Conservation (phyloP, 1,140 invertebrate genomes). For the Drosophila kepulauana region DNA sequence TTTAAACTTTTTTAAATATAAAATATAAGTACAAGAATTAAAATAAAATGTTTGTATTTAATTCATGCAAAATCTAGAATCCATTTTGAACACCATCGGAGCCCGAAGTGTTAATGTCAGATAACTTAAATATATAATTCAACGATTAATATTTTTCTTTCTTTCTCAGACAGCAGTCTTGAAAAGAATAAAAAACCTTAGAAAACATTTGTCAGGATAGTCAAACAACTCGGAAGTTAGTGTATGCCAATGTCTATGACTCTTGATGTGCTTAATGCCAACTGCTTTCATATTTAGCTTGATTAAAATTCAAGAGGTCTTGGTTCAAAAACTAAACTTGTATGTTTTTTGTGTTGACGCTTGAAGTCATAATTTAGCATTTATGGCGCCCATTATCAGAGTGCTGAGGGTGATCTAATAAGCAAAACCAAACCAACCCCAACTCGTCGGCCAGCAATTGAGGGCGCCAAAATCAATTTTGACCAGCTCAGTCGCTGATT, state of each 20-base stretch:
- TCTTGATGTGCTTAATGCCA: conserved; percentile 56
- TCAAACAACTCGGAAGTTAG: neutral
- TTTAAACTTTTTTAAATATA: too few species aligned
- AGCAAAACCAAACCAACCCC: neutral
- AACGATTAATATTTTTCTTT: too few species aligned
- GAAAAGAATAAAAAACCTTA: neutral
- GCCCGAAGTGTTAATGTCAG: too few species aligned
- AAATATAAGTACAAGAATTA: too few species aligned
- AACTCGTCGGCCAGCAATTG: conserved; percentile 1
- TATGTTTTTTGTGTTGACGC: conserved; percentile 29
- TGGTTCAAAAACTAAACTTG: conserved; percentile 42
- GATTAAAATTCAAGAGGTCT: conserved; percentile 79
- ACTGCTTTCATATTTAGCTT: conserved; percentile 74
- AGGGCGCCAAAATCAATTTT: conserved; percentile 48
- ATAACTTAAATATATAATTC: too few species aligned
- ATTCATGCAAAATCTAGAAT: too few species aligned
- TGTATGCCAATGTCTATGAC: conserved; percentile 17
- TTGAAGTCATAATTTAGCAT: conserved; percentile 67
- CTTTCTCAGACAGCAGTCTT: too few species aligned
- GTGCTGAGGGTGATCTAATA: conserved; percentile 45
- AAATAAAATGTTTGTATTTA: too few species aligned
- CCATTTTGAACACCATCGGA: too few species aligned
- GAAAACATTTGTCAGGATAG: neutral
- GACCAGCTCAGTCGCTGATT: conserved; percentile 43
- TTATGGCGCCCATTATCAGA: conserved; percentile 67